Evolutionary conservation across 2,888 invertebrate genomes (phyloP), one percentile per base, ranked within the genome.

Genomic region (Torymus aiolomorphi): DNA sequence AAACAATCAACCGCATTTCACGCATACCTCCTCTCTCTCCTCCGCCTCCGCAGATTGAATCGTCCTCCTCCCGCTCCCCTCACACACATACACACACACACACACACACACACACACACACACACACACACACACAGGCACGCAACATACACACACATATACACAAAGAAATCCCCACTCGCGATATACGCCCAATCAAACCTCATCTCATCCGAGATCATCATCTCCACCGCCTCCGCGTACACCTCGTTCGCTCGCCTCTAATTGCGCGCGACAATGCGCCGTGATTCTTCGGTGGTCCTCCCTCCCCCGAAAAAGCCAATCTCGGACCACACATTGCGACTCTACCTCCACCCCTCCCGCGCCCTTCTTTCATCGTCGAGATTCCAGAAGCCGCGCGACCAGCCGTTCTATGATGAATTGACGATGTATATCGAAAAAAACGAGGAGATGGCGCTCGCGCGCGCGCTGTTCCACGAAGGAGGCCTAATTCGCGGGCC

Each of bases 361-460:
- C 24, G 31, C 63, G 24, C 63, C 24, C n/a, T 83, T 82, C 82
- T 83, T 84, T 84, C 84, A 83, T 79, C 82, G 80, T 82, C 83
- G 86, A 84, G 87, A 89, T 89, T 88, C 89, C 89, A 88, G 87
- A 88, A 88, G 88, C 87, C 87, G 56, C 88, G 20, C 20, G 20
- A 20, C 20, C 20, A 87, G 8, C 5, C 42, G 42, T 88, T 88
- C 89, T 89, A 89, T 89, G 89, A 89, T 89, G 89, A 87, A 89
- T 89, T 88, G 87, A 79, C 71, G 49, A 42, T 10, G 42, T 42
- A 59, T 54, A 42, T 20, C 12, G n/a, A 56, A 69, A 78, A 73
- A 78, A 70, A 49, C 49, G 54, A 66, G 42, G 42, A 56, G 73
- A 42, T 52, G 20, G 66, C 56, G 20, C 52, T 18, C 54, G 75